Evolutionary conservation across 2,113 vertebrate genomes (phyloP).

Genomic region (Dicrurus megarhynchus): DNA sequence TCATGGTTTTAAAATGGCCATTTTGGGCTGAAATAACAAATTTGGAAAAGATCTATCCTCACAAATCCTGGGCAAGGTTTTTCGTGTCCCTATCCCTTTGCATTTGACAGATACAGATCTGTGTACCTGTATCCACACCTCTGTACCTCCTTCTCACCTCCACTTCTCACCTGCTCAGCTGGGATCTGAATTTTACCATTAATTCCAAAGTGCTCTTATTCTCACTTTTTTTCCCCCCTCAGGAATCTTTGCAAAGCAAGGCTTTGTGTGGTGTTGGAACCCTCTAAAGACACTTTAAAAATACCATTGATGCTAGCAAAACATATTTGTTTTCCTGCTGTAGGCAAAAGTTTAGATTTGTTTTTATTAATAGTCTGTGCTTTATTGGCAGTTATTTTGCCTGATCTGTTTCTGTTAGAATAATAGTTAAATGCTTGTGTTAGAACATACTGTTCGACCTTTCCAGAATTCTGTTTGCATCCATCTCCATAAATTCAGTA

Average conservation of each 20-base stretch:
- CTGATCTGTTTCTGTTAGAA: neutral
- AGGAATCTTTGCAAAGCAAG: neutral
- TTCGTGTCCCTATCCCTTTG: neutral
- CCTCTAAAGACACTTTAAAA: neutral
- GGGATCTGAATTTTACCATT: neutral
- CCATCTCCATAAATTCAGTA: neutral
- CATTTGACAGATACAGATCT: neutral
- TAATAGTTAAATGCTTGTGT: neutral
- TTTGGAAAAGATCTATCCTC: neutral
- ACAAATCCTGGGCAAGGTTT: neutral
- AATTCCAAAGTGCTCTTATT: neutral
- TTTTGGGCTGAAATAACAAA: neutral
- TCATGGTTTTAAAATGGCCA: neutral
- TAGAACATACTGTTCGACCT: neutral
- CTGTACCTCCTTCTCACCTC: neutral
- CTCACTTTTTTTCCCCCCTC: neutral
- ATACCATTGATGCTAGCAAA: neutral
- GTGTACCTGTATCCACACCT: neutral
- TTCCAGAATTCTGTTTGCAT: neutral
- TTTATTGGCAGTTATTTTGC: neutral
- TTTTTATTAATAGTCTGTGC: neutral
- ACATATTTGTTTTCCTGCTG: neutral
- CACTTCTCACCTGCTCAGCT: neutral
- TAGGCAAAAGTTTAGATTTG: neutral
- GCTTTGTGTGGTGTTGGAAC: neutral